Evolutionary conservation across 2,888 invertebrate genomes (phyloP), one percentile per base, ranked within the genome.

Genomic region (Drosophila niveifrons): DNA sequence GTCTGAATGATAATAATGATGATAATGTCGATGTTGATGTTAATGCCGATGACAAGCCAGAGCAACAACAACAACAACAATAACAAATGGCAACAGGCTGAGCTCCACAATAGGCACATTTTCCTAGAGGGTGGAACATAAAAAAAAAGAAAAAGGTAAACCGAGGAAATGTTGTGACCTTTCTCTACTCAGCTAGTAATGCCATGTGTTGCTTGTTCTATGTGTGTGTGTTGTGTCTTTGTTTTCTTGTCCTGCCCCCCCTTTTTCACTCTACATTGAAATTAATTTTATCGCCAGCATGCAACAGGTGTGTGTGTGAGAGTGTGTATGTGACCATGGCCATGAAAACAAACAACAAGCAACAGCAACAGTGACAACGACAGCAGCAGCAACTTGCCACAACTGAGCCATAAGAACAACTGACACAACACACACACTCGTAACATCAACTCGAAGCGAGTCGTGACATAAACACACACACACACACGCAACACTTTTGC

Each of bases 211-310:
- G 55, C 31, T 53, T 11, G 36, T 28, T 18, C 11, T 17, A 1
- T 15, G 7, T 13, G 4, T 31, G 48, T 17, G 18, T 46, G n/a
- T 15, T 31, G 18, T 55, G 31, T 18, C 44, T 15, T 18, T 46
- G 17, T 44, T 43, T 57, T 36, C 36, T 36, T 36, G 36, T 36
- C 36, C 36, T 65, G 41, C 18, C 53, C 28, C 28, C 53, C 28
- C 28, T 58, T 57, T 31, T 48, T 29, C 52, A 18, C 46, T 53
- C 46, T 55, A 52, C 65, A 75, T 65, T 71, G 72, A 75, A 75
- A 79, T 79, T 68, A 72, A 77, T 77, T 72, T 79, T 79, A 79
- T 75, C 75, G 59, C 41, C 56, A 47, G 64, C 68, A 47, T 52
- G 77, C 79, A 79, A 79, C 79, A 79, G 80, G 79, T 79, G 65